Evolutionary conservation across 35 echinoderm and acorn worm species (phyloP).

Genomic region (Lytechinus pictus): DNA sequence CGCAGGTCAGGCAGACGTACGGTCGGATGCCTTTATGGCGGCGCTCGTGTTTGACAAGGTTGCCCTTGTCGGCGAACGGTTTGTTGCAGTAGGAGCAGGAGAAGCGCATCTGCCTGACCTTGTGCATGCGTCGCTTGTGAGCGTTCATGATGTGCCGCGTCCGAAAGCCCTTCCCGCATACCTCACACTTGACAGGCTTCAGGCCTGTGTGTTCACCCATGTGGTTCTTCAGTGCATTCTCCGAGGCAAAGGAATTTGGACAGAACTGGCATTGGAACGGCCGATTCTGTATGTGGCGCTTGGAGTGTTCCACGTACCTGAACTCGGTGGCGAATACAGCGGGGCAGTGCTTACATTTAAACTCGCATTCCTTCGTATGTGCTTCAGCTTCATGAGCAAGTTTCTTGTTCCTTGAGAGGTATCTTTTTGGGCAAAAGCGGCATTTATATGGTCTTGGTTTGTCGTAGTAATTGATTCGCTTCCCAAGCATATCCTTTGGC

Average conservation of each 20-base stretch:
- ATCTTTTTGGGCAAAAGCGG: background rate
- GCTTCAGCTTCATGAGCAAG: conserved; percentile 8
- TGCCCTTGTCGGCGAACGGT: conserved; percentile 48
- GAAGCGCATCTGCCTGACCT: conserved; percentile 11
- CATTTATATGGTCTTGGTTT: conserved; percentile 21
- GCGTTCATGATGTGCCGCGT: conserved; percentile 20
- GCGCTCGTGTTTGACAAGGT: conserved; percentile 52
- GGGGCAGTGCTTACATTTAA: conserved; percentile 23
- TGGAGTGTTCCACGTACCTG: conserved; percentile 31
- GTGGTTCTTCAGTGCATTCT: conserved; percentile 31
- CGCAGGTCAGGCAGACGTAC: conserved; percentile 71
- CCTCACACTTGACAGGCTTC: conserved; percentile 51
- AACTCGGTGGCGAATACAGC: background rate
- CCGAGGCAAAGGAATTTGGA: background rate
- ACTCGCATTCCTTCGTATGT: background rate
- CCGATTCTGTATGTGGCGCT: conserved; percentile 26
- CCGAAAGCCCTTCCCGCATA: conserved; percentile 33
- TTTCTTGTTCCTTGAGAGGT: background rate
- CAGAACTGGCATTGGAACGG: conserved; percentile 40
- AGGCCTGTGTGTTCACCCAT: conserved; percentile 36
- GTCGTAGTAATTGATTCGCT: conserved; percentile 38
- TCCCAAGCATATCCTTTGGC: conserved; percentile 46
- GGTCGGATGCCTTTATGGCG: conserved; percentile 55
- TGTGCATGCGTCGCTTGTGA: conserved; percentile 41
- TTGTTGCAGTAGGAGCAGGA: conserved; percentile 61